Base-by-base conservation (phyloP, 2,113 vertebrate species). In the Ailurus styani region DNA sequence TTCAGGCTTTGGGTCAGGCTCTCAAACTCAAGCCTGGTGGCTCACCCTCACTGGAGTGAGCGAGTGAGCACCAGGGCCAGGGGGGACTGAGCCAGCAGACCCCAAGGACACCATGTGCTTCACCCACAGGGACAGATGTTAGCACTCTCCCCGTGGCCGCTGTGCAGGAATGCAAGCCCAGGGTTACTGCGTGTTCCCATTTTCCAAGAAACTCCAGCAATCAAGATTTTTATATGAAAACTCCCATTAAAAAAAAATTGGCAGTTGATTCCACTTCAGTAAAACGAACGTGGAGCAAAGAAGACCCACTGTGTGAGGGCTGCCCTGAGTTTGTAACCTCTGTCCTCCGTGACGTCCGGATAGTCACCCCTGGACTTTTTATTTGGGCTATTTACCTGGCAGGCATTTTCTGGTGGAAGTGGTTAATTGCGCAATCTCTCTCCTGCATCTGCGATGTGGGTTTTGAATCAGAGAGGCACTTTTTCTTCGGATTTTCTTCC, bases 361-460 rank as follows among this genome's bases (percentile, higher is more conserved):
- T 2, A 0, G 7, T 3, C 25, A 0, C 14, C 8, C 27, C n/a
- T 23, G 47, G 0, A 18, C 42, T 23, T 31, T 37, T 29, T 31
- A 9, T 14, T 29, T 23, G 25, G 31, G 34, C 7, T 1, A 0
- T 3, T 5, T 2, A 5, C 3, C 0, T 0, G 23, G n/a, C 0
- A 3, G 20, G 72, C 15, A 0, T 21, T 17, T 54, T 45, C 57
- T 52, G 11, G 0, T 0, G 29, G 55, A 52, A 7, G 14, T 0
- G 3, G 21, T 34, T 52, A 3, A 25, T 13, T 5, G 37, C 82
- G 12, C 23, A 25, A 20, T 7, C 31, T 23, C 31, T 23, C 27
- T 1, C 31, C 0, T 14, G 14, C 66, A 2, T 55, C 75, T 81
- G 9, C 3, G 5, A 0, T 3, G 37, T 6, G 3, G 64, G 11